Conservation (phyloP, 53 echinoderm and acorn worm species). For the Actinopyga echinites region DNA sequence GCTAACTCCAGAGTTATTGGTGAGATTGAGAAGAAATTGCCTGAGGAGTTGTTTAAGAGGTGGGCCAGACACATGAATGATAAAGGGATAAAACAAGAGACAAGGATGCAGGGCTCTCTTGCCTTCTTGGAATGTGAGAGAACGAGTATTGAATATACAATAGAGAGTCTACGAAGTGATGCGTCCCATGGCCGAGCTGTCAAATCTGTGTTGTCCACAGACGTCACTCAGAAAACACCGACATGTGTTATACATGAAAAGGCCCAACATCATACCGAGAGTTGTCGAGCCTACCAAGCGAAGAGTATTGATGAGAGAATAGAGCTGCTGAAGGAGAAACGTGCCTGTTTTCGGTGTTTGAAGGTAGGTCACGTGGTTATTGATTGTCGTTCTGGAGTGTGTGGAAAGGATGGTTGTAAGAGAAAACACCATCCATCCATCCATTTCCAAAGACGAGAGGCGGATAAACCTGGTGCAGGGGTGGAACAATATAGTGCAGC, state of each 20-base stretch:
- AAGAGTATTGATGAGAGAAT: neutral
- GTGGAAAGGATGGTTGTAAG: neutral
- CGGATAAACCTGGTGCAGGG: neutral
- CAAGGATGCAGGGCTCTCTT: slow-evolving; percentile 12
- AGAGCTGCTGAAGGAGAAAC: neutral
- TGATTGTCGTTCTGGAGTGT: neutral
- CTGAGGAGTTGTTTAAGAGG: neutral
- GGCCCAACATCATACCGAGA: slow-evolving; percentile 27
- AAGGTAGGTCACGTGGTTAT: neutral
- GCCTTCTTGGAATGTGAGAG: slow-evolving; percentile 25
- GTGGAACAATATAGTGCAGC: neutral
- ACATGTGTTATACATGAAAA: slow-evolving; percentile 39
- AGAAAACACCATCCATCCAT: neutral
- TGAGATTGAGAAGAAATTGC: too few relatives aligned
- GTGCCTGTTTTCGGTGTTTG: neutral
- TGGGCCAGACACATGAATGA: slow-evolving; percentile 49
- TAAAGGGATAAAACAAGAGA: slow-evolving; percentile 5
- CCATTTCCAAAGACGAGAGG: neutral
- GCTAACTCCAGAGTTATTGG: slow-evolving; percentile 53
- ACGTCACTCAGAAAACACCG: neutral
- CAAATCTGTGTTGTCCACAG: neutral
- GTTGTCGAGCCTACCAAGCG: neutral
- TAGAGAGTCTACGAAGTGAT: slow-evolving; percentile 19
- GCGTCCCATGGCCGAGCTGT: slow-evolving; percentile 3
- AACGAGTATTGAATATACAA: slow-evolving; percentile 38